A percentile compares a stretch with the other conserved stretches of the same genome.
Evolutionary conservation across 2,888 invertebrate species (phyloP).

Genomic region (Phengaris arion): DNA sequence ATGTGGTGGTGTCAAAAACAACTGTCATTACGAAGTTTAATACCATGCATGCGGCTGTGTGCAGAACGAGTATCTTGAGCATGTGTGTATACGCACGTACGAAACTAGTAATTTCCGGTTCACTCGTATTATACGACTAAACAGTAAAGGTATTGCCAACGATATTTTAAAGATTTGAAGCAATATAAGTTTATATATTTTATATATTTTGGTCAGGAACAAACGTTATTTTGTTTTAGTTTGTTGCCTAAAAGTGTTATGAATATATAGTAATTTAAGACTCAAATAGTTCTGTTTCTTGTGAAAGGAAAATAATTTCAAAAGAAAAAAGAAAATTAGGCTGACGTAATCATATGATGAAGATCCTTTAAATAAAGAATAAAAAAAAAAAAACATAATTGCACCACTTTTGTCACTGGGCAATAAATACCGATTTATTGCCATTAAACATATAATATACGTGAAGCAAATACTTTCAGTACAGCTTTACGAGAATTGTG

Average conservation of each 20-base stretch:
- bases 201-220: background rate
- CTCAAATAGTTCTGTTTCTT: too few species aligned
- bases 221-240: background rate
- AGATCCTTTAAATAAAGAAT: too few species aligned
- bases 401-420: background rate
- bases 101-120: slow-evolving; percentile 20
- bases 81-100: slow-evolving; percentile 6
- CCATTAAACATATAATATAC: too few species aligned
- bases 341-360: too few species aligned
- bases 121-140: slow-evolving; percentile 9
- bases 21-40: background rate
- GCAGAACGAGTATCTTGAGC: slow-evolving; percentile 9
- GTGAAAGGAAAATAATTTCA: too few species aligned
- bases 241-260: background rate
- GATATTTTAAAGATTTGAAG: slow-evolving; percentile 6
- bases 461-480: too few species aligned
- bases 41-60: slow-evolving; percentile 5
- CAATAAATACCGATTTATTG: too few species aligned
- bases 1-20: background rate
- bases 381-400: too few species aligned
- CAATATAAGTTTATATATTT: background rate
- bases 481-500: too few species aligned
- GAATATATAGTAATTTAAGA: too few species aligned
- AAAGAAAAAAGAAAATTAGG: too few species aligned
- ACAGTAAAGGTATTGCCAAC: background rate